Evolutionary conservation across 2,113 vertebrate species (phyloP).

Genomic region (Leucoraja erinaceus): DNA sequence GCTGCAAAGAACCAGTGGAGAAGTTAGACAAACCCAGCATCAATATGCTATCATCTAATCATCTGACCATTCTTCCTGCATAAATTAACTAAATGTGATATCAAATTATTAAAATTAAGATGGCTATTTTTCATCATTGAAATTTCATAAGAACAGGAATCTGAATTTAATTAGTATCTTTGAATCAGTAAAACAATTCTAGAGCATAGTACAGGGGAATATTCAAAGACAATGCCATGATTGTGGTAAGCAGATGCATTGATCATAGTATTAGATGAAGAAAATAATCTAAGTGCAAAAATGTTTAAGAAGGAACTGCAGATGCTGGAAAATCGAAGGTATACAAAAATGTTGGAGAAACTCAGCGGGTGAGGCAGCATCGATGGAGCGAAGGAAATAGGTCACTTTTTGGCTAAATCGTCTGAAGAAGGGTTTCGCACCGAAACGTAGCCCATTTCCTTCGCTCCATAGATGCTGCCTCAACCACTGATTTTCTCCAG

Average conservation of each 20-base stretch:
- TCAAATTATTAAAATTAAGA: neutral
- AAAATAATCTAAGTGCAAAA: neutral
- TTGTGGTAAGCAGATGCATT: neutral
- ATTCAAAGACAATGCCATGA: no score
- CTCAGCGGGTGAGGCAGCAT: no score
- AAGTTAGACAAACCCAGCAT: neutral
- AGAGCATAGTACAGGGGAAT: neutral
- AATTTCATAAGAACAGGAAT: neutral
- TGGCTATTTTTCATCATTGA: neutral
- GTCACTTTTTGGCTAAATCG: no score
- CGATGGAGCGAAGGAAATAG: no score
- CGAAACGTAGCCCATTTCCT: no score
- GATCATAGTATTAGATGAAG: neutral
- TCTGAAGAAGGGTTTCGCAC: no score
- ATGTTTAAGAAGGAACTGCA: no score
- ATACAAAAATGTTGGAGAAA: no score
- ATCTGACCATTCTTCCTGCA: neutral
- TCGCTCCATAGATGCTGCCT: no score
- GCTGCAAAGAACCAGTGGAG: constrained; percentile 4
- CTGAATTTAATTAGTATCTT: neutral
- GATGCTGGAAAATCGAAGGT: no score
- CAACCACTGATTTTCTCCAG: no score
- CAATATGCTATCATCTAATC: neutral
- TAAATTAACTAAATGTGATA: neutral
- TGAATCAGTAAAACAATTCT: neutral